Evolutionary conservation across 2,113 vertebrate genomes (phyloP).

Genomic region (Protobothrops mucrosquamatus): DNA sequence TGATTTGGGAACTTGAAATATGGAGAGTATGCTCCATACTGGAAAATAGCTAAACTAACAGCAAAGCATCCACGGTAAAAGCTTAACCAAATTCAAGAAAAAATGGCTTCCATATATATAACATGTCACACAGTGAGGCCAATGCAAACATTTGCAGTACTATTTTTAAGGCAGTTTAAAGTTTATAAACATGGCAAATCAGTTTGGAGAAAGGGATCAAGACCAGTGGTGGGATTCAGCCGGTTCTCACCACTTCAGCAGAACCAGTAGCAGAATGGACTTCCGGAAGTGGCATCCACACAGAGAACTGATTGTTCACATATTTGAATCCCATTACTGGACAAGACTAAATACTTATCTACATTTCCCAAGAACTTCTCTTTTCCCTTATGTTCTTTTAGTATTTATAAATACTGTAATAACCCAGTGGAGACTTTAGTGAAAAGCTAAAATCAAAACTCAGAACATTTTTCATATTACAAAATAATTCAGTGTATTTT

Average conservation of each 20-base stretch:
- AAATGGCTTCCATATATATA: background rate
- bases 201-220: background rate
- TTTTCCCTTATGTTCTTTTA: background rate
- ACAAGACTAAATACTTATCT: background rate
- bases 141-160: background rate
- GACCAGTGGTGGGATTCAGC: too few species aligned
- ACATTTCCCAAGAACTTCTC: background rate
- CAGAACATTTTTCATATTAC: background rate
- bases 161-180: background rate
- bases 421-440: background rate
- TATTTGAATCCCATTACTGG: too few species aligned
- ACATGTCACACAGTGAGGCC: background rate
- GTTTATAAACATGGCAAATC: background rate
- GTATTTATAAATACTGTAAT: background rate
- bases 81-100: background rate
- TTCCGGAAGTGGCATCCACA: too few species aligned
- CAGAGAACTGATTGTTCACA: too few species aligned
- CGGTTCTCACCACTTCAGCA: too few species aligned
- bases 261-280: too few species aligned
- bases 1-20: background rate
- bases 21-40: background rate
- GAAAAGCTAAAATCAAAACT: background rate
- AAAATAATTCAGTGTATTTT: background rate
- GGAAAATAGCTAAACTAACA: background rate
- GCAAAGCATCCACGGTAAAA: background rate